Percentiles rank a stretch among this genome's conserved stretches.
Evolutionary conservation across 2,113 vertebrate species (phyloP).

Genomic region (Porphyrio hochstetteri): DNA sequence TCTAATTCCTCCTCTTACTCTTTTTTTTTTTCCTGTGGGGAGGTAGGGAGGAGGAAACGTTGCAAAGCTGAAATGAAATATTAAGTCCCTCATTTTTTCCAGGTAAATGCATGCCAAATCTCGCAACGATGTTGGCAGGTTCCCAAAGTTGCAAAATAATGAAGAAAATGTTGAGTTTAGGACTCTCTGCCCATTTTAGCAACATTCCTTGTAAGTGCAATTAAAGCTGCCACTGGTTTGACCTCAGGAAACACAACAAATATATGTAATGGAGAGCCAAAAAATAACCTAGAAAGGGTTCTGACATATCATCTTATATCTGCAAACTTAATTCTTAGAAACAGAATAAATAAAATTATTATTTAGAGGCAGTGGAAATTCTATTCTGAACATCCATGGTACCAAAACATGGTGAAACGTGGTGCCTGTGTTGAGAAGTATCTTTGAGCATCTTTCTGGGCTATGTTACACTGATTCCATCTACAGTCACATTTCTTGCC

Average conservation of each 20-base stretch:
- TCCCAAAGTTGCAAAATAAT: slow-evolving; percentile 76
- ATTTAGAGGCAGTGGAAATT: background rate
- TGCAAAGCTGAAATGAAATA: slow-evolving; percentile 71
- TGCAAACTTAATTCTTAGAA: background rate
- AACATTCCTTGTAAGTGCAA: slow-evolving; percentile 58
- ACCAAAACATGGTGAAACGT: background rate
- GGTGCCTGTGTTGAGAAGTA: background rate
- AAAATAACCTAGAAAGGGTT: background rate
- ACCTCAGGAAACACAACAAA: background rate
- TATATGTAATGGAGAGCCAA: background rate
- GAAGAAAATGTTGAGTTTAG: slow-evolving; percentile 69
- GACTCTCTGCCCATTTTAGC: slow-evolving; percentile 59
- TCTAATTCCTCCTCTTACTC: background rate
- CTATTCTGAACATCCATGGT: background rate
- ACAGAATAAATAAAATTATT: background rate
- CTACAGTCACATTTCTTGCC: accelerated
- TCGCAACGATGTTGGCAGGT: slow-evolving; percentile 60
- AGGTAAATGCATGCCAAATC: slow-evolving; percentile 77
- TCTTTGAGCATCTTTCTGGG: background rate
- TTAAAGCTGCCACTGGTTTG: slow-evolving; percentile 41
- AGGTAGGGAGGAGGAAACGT: slow-evolving; percentile 26
- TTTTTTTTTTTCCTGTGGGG: background rate
- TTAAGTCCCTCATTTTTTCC: slow-evolving; percentile 71
- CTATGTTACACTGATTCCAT: accelerated
- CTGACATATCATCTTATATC: background rate